Evolutionary conservation across 2,797 vertebrate species (phyloP).

Genomic region (Prunella strophiata): DNA sequence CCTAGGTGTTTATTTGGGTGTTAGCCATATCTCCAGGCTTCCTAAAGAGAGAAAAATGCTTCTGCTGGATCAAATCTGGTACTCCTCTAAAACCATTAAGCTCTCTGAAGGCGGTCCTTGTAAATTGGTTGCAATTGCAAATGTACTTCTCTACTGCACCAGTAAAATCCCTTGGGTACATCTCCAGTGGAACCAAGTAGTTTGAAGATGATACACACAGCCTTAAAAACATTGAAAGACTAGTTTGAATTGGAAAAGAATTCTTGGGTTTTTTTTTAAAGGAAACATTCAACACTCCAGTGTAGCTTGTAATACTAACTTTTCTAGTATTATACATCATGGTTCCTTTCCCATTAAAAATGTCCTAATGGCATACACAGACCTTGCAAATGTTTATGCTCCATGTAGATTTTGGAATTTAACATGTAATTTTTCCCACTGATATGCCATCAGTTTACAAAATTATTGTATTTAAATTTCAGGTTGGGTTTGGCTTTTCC

Average conservation of each 20-base stretch:
- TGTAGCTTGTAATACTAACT: fast-evolving
- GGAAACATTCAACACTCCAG: neutral
- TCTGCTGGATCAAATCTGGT: neutral
- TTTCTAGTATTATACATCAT: neutral
- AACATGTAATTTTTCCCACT: neutral
- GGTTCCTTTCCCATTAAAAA: neutral
- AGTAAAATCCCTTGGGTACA: neutral
- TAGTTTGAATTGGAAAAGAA: no score
- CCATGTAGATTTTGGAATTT: neutral
- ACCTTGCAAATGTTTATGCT: neutral
- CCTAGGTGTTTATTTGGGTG: neutral
- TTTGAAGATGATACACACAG: neutral
- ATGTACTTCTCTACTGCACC: neutral
- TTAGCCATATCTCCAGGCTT: neutral
- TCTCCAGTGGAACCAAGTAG: neutral
- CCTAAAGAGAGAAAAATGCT: neutral
- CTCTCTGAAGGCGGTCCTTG: neutral
- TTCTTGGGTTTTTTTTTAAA: neutral
- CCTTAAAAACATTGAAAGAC: neutral
- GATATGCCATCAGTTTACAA: neutral
- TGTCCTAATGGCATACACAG: neutral
- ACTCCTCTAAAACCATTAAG: neutral
- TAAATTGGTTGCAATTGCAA: neutral
- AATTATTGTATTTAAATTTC: neutral
- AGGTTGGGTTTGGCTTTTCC: neutral